phyloP scores from a whole-genome alignment of 2,113 vertebrate species.

The Marmota monax region DNA sequence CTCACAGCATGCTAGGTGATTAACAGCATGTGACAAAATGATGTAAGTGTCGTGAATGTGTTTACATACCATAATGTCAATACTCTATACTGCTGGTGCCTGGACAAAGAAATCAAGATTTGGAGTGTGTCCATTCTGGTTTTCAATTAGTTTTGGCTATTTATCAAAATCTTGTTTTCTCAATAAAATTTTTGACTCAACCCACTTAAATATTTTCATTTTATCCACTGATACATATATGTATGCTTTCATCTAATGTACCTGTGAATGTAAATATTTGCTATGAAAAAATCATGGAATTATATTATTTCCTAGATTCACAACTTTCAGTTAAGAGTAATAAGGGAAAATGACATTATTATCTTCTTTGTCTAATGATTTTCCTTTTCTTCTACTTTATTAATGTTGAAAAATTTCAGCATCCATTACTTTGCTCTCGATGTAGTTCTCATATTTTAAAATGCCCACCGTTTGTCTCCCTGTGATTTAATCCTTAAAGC shows the following conservation, averaged over 20 bases:
- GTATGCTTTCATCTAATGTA: rapidly evolving
- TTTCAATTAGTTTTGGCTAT: constrained; percentile 54
- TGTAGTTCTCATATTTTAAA: not conserved
- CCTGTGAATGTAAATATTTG: not conserved
- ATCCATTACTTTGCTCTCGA: not conserved
- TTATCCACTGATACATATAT: not conserved
- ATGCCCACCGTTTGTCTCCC: not conserved
- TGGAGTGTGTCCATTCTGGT: constrained; percentile 57
- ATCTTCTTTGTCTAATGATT: not conserved
- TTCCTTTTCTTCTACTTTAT: not conserved
- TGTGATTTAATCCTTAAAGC: not conserved
- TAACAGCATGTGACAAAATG: constrained; percentile 85
- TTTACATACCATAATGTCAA: constrained; percentile 84
- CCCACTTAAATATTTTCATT: not conserved
- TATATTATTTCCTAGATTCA: not conserved
- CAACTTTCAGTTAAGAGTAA: not conserved
- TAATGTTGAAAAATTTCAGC: not conserved
- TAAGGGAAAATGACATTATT: not conserved
- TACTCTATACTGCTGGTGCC: constrained; percentile 70
- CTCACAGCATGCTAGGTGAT: constrained; percentile 83
- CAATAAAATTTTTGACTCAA: not conserved
- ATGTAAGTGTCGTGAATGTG: constrained; percentile 83
- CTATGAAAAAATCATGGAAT: not conserved
- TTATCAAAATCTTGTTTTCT: not conserved
- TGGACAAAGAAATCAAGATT: constrained; percentile 77